Percentiles rank a stretch among this genome's conserved stretches.
These are phyloP conservation scores for Megastigmus dorsalis DNA, from an alignment of 2,888 invertebrate species.

Conservation along the genomic window DNA sequence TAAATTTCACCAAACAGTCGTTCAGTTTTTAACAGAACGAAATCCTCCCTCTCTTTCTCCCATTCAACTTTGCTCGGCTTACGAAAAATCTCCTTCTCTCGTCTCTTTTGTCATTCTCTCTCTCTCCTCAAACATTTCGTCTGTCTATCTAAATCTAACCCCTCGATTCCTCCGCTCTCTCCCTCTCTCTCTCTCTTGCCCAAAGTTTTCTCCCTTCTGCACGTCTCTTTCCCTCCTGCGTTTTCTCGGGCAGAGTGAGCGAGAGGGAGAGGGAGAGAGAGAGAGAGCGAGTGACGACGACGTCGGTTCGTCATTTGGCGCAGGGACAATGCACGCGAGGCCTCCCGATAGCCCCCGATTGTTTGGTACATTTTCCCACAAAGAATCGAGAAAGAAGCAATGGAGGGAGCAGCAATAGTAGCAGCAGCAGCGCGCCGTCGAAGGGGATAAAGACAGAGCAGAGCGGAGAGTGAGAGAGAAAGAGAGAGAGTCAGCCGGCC, in stretches of 20 bases:
- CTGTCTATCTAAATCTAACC: slow-evolving; percentile 49
- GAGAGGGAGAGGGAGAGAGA: too few relatives aligned
- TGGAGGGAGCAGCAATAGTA: slow-evolving; percentile 47
- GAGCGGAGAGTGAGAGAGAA: slow-evolving; percentile 22
- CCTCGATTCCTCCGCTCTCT: slow-evolving; percentile 18
- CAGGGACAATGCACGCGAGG: slow-evolving; percentile 60
- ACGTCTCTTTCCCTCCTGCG: not conserved
- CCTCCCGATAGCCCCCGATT: slow-evolving; percentile 63
- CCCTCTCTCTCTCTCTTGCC: not conserved
- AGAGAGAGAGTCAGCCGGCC: slow-evolving; percentile 52
- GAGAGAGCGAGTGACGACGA: too few relatives aligned
- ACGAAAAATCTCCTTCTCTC: slow-evolving; percentile 23
- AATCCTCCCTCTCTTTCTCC: slow-evolving; percentile 20
- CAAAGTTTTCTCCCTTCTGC: slow-evolving; percentile 23
- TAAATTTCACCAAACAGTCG: slow-evolving; percentile 37
- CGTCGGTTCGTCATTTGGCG: slow-evolving; percentile 63
- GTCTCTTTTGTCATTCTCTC: not conserved
- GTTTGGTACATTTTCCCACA: slow-evolving; percentile 68
- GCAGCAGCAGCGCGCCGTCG: not conserved
- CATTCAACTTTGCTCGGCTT: slow-evolving; percentile 24
- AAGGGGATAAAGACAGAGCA: slow-evolving; percentile 39
- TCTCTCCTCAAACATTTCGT: slow-evolving; percentile 47
- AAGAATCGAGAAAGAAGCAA: slow-evolving; percentile 51
- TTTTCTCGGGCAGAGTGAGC: slow-evolving; percentile 24
- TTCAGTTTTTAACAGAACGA: slow-evolving; percentile 43